Percentiles rank a stretch among this genome's conserved stretches.
Conservation (phyloP, 2,888 invertebrate species). For the Melikaiella ostensackeni region DNA sequence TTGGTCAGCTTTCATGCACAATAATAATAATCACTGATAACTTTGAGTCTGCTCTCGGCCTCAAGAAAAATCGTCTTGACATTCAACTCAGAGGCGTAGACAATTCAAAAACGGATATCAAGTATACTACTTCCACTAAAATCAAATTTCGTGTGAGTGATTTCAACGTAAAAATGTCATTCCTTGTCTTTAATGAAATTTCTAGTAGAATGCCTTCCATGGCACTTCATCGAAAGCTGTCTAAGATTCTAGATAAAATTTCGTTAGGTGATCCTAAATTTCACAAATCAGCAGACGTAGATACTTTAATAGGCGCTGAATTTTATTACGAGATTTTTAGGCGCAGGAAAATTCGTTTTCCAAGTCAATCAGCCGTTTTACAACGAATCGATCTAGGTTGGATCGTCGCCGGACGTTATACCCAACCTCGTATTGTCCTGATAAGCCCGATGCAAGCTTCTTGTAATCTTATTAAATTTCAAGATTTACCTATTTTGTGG, state of each 20-base stretch:
- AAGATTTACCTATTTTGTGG: neutral
- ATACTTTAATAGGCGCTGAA: conserved; percentile 47
- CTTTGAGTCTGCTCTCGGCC: neutral
- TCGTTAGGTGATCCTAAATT: conserved; percentile 46
- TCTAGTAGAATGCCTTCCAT: neutral
- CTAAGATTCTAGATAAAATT: conserved; percentile 32
- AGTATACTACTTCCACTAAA: neutral
- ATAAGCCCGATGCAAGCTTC: neutral
- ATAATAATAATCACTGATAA: neutral
- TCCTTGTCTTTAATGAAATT: neutral
- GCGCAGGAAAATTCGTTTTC: conserved; percentile 39
- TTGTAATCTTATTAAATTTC: neutral
- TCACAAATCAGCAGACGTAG: conserved; percentile 12
- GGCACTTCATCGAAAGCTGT: neutral
- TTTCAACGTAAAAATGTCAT: neutral
- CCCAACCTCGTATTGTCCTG: neutral
- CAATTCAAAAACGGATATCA: neutral
- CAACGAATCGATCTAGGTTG: conserved; percentile 48
- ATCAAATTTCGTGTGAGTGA: neutral
- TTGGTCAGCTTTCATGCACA: neutral
- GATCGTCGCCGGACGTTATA: conserved; percentile 43
- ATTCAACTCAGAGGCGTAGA: neutral
- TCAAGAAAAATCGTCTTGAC: neutral
- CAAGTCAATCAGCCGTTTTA: neutral
- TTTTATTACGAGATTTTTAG: conserved; percentile 43